Percentiles rank a stretch among this genome's conserved stretches.
phyloP scores from a whole-genome alignment of 2,888 invertebrate species.

The Melolontha melolontha region DNA sequence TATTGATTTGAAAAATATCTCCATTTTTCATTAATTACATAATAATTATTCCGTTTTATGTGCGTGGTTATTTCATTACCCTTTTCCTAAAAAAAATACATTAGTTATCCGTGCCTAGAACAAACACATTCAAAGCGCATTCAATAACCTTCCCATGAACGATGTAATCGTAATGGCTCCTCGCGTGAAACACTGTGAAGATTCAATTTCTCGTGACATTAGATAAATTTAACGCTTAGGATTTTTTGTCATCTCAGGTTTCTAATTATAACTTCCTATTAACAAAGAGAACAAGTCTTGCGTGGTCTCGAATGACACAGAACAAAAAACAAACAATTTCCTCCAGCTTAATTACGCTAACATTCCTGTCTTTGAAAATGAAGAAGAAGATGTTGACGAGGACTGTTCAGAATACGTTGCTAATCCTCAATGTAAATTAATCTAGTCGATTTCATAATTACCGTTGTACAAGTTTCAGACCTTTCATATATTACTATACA shows the following conservation, averaged over 20 bases:
- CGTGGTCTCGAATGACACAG: slow-evolving; percentile 12
- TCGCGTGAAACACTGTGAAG: slow-evolving; percentile 7
- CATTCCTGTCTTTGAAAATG: slow-evolving; percentile 16
- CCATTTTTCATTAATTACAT: too few species aligned
- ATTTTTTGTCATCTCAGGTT: slow-evolving; percentile 27
- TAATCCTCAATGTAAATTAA: slow-evolving; percentile 26
- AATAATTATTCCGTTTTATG: too few species aligned
- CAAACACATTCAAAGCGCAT: too few species aligned
- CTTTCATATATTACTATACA: slow-evolving; percentile 38
- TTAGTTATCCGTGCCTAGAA: too few species aligned
- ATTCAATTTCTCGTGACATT: slow-evolving; percentile 24
- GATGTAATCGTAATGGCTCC: too few species aligned
- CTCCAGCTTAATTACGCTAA: slow-evolving; percentile 27
- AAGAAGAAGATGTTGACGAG: slow-evolving; percentile 28
- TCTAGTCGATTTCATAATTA: slow-evolving; percentile 25
- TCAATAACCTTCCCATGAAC: too few species aligned
- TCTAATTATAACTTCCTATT: slow-evolving; percentile 32
- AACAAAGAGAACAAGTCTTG: slow-evolving; percentile 27
- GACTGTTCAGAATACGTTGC: slow-evolving; percentile 7
- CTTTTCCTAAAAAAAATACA: too few species aligned
- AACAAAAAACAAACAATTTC: slow-evolving; percentile 20
- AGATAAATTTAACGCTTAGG: slow-evolving; percentile 17
- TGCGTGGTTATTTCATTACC: too few species aligned
- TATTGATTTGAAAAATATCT: too few species aligned
- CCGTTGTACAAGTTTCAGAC: slow-evolving; percentile 4